These are phyloP conservation scores for Himalopsyche anomala DNA, from an alignment of 2,888 invertebrate genomes.

Conservation along the genomic window DNA sequence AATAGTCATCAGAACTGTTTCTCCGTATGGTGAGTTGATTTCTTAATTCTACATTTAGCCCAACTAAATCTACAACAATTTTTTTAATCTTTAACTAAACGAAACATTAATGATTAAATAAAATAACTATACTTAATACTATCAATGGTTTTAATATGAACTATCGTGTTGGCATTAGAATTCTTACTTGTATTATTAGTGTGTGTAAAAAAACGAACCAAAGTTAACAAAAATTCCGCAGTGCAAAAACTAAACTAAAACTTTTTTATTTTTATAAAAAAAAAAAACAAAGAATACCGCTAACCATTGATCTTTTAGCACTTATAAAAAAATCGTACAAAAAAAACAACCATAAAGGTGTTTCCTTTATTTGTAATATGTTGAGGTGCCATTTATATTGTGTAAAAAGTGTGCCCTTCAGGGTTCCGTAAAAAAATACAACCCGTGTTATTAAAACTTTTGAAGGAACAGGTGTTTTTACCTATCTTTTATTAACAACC, in stretches of 20 bases:
- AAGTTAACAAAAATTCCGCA: conserved; percentile 1
- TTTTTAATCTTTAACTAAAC: background rate
- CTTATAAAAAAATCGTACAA: conserved; percentile 34
- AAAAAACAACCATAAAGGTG: conserved; percentile 54
- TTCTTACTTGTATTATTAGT: background rate
- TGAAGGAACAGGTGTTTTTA: conserved; percentile 56
- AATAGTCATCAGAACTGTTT: background rate
- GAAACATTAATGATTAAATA: background rate
- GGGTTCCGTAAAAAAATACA: conserved; percentile 58
- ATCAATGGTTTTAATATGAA: background rate
- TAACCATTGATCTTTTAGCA: conserved; percentile 31
- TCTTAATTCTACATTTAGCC: background rate
- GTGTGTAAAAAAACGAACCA: conserved; percentile 24
- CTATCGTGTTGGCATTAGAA: background rate
- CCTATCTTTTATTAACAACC: background rate
- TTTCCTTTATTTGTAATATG: conserved; percentile 61
- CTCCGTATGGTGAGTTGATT: conserved; percentile 33
- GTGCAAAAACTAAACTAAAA: conserved; percentile 36
- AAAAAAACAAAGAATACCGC: conserved; percentile 16
- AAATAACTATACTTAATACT: background rate
- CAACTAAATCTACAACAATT: background rate
- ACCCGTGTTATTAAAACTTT: conserved; percentile 54
- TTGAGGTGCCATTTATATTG: conserved; percentile 59
- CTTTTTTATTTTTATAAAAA: background rate
- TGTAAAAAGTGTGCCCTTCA: conserved; percentile 52